These are phyloP conservation scores for Pristionchus mayeri DNA, from an alignment of 2,888 invertebrate species.

Conservation along the genomic window DNA sequence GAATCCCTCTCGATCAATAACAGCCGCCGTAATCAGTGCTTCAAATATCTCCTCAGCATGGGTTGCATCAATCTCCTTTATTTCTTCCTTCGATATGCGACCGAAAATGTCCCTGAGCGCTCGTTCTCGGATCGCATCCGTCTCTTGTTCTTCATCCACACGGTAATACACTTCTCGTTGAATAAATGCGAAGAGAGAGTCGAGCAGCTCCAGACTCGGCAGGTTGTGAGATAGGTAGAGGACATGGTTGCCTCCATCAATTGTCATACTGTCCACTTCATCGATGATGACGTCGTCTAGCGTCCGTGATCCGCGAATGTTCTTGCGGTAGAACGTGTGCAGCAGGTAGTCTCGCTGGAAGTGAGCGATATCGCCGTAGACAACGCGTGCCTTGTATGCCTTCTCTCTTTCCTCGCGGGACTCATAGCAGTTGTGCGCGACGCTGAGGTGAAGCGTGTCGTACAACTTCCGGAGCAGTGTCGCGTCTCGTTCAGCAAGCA, in stretches of 20 bases:
- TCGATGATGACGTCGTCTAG: slow-evolving; percentile 76
- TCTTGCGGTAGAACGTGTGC: slow-evolving; percentile 75
- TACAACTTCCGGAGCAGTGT: slow-evolving; percentile 64
- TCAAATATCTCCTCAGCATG: not conserved
- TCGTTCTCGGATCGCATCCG: not conserved
- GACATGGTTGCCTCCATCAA: slow-evolving; percentile 77
- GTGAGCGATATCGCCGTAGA: slow-evolving; percentile 75
- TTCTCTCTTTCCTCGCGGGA: slow-evolving; percentile 62
- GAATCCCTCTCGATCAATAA: not conserved
- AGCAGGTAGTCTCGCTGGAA: slow-evolving; percentile 76
- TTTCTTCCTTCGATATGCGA: not conserved
- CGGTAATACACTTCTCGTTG: not conserved
- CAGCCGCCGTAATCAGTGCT: too few species aligned
- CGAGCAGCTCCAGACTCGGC: slow-evolving; percentile 76
- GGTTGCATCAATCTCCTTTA: not conserved
- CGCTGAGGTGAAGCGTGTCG: slow-evolving; percentile 68
- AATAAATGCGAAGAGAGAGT: slow-evolving; percentile 55
- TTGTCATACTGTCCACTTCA: slow-evolving; percentile 78
- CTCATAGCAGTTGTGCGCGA: slow-evolving; percentile 71
- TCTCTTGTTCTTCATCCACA: not conserved
- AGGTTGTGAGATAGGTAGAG: slow-evolving; percentile 76
- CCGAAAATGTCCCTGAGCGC: not conserved
- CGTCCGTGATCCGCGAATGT: slow-evolving; percentile 69
- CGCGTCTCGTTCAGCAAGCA: slow-evolving; percentile 75
- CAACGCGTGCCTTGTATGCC: slow-evolving; percentile 73